These are phyloP conservation scores for Phalacrocorax aristotelis DNA, from an alignment of 2,113 vertebrate genomes.

Conservation along the genomic window DNA sequence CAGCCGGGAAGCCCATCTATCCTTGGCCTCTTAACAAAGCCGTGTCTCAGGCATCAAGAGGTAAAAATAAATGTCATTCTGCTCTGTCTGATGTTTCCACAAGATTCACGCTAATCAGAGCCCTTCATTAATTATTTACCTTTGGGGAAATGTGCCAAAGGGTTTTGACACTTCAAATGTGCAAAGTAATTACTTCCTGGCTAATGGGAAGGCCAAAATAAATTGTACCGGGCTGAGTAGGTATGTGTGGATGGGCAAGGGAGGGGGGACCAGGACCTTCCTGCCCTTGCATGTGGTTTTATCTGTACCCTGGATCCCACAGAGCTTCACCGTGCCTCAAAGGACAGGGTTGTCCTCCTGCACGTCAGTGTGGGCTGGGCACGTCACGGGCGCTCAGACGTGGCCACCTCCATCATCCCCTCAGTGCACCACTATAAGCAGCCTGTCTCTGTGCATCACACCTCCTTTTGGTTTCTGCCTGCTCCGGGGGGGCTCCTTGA, in stretches of 20 bases:
- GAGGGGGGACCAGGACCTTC: neutral
- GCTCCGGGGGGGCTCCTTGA: neutral
- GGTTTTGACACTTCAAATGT: neutral
- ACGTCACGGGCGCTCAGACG: neutral
- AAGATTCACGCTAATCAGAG: neutral
- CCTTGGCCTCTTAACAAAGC: neutral
- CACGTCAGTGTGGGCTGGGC: neutral
- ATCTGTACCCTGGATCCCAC: neutral
- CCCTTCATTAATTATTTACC: constrained; percentile 36
- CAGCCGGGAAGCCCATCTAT: neutral
- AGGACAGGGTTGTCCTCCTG: neutral
- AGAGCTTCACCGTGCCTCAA: neutral
- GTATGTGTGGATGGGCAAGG: accelerated
- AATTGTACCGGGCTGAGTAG: neutral
- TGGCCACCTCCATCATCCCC: neutral
- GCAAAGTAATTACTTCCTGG: neutral
- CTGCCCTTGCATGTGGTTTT: neutral
- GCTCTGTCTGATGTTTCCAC: neutral
- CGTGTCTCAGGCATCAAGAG: neutral
- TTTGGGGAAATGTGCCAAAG: neutral
- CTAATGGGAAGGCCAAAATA: neutral
- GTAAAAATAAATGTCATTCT: neutral
- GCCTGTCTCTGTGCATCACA: neutral
- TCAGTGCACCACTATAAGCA: accelerated
- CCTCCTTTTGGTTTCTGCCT: neutral